Evolutionary conservation across 1,140 invertebrate genomes (phyloP).

Genomic region (Drosophila baimaii): DNA sequence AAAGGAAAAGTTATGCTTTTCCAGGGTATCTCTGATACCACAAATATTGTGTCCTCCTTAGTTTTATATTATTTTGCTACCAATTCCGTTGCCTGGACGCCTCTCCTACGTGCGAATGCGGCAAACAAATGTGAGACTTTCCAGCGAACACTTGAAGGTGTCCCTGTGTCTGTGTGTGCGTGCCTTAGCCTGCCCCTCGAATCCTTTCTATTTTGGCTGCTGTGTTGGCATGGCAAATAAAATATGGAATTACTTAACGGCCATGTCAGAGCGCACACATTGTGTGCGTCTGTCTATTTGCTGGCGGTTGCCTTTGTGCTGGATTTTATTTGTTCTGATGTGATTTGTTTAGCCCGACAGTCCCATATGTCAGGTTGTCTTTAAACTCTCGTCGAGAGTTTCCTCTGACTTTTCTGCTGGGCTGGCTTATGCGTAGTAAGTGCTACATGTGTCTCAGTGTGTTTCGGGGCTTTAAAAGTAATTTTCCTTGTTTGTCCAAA

Average conservation of each 20-base stretch:
- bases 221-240: conserved; percentile 64
- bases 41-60: not conserved
- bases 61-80: conserved; percentile 38
- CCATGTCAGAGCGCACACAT: conserved; percentile 40
- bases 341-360: conserved; percentile 71
- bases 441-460: conserved; percentile 66
- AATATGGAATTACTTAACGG: conserved; percentile 82
- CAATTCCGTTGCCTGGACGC: conserved; percentile 9
- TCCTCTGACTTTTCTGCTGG: conserved; percentile 2
- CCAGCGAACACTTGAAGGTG: conserved; percentile 35
- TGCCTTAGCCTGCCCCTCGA: not conserved
- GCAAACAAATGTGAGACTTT: conserved; percentile 67
- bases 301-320: conserved; percentile 69
- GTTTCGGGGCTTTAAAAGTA: conserved; percentile 68
- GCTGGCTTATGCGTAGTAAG: conserved; percentile 38
- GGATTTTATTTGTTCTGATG: conserved; percentile 78
- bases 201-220: conserved; percentile 55
- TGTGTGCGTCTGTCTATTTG: conserved; percentile 65
- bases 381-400: conserved; percentile 62
- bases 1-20: not conserved
- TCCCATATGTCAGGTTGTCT: conserved; percentile 66
- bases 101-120: conserved; percentile 68
- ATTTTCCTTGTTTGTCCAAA: conserved; percentile 65
- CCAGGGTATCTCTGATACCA: not conserved
- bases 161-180: conserved; percentile 1